phyloP scores from a whole-genome alignment of 2,888 invertebrate genomes.

The Pinctada fucata region DNA sequence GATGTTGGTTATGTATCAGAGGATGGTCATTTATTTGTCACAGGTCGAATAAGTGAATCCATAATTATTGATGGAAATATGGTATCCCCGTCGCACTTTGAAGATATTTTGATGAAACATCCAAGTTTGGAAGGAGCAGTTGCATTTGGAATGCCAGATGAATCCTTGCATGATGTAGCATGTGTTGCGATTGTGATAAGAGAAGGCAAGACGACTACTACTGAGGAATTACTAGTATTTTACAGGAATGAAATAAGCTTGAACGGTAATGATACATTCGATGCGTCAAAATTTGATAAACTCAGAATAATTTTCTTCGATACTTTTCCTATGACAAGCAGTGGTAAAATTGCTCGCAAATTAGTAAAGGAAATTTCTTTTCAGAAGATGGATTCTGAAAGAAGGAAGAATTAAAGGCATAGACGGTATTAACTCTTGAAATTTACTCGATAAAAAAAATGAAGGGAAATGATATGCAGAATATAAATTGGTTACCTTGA shows the following conservation, averaged over 20 bases:
- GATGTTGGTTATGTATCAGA: background rate
- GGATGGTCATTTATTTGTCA: background rate
- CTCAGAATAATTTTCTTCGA: background rate
- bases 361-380: background rate
- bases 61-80: background rate
- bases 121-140: background rate
- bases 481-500: too few relatives aligned
- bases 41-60: constrained; percentile 8
- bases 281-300: background rate
- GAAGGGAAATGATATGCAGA: too few relatives aligned
- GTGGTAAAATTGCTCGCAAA: background rate
- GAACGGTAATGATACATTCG: background rate
- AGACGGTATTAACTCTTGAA: too few relatives aligned
- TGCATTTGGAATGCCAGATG: background rate
- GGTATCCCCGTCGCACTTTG: background rate
- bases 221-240: background rate
- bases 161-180: background rate
- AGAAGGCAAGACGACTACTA: background rate
- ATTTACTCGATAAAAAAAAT: too few relatives aligned
- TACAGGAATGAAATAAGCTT: background rate
- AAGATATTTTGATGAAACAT: background rate
- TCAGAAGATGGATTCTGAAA: too few relatives aligned
- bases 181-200: background rate
- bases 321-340: background rate
- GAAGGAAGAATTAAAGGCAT: too few relatives aligned